Conservation (phyloP, 2,797 vertebrate genomes). For the Malurus leucopterus region DNA sequence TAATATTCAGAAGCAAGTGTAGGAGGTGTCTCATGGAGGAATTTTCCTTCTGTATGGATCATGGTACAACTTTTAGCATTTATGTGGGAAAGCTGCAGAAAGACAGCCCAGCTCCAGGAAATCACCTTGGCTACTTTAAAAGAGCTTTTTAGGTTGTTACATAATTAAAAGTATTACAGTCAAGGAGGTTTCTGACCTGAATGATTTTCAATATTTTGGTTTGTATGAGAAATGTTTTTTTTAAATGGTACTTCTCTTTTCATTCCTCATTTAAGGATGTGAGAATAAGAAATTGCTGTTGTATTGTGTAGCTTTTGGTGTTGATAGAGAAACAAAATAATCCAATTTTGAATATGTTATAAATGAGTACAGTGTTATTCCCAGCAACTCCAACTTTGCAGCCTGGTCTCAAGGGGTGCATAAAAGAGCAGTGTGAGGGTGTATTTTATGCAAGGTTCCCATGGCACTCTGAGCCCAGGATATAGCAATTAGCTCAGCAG, state of each 20-base stretch:
- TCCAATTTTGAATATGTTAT: not conserved
- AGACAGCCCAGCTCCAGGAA: not conserved
- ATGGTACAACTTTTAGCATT: not conserved
- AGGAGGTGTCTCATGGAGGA: not conserved
- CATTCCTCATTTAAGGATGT: not conserved
- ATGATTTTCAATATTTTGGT: not conserved
- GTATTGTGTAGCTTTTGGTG: not conserved
- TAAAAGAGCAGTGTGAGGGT: conserved; percentile 62
- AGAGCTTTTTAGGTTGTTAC: not conserved
- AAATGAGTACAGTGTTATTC: not conserved
- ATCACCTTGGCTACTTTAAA: not conserved
- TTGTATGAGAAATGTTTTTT: not conserved
- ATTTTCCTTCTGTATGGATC: not conserved
- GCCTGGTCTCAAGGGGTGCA: not conserved
- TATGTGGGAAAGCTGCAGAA: not conserved
- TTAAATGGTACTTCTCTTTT: not conserved
- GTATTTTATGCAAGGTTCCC: conserved; percentile 41
- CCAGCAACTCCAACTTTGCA: not conserved
- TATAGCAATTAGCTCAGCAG: conserved; percentile 51
- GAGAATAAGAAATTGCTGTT: not conserved
- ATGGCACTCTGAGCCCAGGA: not conserved
- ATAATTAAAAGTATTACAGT: not conserved
- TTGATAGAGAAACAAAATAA: not conserved
- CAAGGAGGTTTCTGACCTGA: not conserved
- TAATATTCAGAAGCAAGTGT: not conserved